Base-by-base conservation (phyloP, 2,888 invertebrate species). In the Plagodis dolabraria region DNA sequence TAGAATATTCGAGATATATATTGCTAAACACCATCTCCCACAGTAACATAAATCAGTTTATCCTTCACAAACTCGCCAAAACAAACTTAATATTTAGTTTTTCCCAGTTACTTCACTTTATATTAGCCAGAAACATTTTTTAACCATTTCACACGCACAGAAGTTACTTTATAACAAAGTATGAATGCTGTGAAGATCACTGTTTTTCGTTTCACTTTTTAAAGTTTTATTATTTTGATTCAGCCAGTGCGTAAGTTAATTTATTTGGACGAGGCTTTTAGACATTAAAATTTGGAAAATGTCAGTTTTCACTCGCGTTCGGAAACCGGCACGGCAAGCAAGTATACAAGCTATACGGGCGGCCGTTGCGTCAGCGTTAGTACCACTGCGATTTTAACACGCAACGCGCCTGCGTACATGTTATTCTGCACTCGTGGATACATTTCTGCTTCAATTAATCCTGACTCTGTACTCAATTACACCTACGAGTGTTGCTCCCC, bases 381-480 rank as follows among this genome's bases (percentile, higher is more conserved):
- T 79, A 74, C 82, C 85, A 92, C 91, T 92, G 91, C 87, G 87
- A 87, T 80, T 71, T 60, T 68, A 71, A 65, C 68, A 74, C 75
- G 77, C 77, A 85, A 68, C 82, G 92, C 92, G 92, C 92, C 82
- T 90, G 92, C 92, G 92, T 91, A 84, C 77, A 78, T 83, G 83
- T 83, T 76, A 77, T 76, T 79, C 84, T 87, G 89, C 87, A 89
- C 87, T 87, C 80, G 75, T 87, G 87, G 87, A 89, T 91, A 91
- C 86, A 89, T 89, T 91, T 88, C 87, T 86, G 86, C 87, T 85
- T 88, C 88, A 92, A 92, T 91, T 92, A 92, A 91, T 91, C 83
- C 83, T 77, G 71, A 77, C 83, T 84, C 81, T 80, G 81, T 85
- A 85, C 87, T 89, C 85, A 85, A 90, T 92, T 91, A 89, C 84